Evolutionary conservation across 2,888 invertebrate genomes (phyloP).

Genomic region (Apotomis turbidana): DNA sequence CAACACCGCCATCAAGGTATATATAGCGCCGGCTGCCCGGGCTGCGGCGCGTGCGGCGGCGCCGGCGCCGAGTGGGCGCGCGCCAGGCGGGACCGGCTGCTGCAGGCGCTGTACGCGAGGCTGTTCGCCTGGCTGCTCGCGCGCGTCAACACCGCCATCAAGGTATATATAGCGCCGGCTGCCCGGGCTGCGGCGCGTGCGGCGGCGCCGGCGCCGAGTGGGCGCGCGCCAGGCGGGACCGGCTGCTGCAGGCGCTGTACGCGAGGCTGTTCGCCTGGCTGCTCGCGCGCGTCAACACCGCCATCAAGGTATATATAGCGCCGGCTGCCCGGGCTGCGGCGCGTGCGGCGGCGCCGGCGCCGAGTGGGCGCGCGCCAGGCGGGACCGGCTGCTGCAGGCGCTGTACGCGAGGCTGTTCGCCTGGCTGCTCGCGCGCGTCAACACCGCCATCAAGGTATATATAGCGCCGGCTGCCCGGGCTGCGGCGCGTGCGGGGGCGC

Average conservation of each 20-base stretch:
- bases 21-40: slow-evolving; percentile 44
- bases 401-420: slow-evolving; percentile 93
- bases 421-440: slow-evolving; percentile 92
- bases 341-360: slow-evolving; percentile 69
- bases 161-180: slow-evolving; percentile 71
- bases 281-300: slow-evolving; percentile 90
- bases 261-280: slow-evolving; percentile 94
- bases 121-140: slow-evolving; percentile 94
- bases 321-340: slow-evolving; percentile 44
- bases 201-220: slow-evolving; percentile 83
- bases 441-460: slow-evolving; percentile 88
- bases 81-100: slow-evolving; percentile 88
- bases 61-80: slow-evolving; percentile 87
- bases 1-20: slow-evolving; percentile 89
- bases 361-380: slow-evolving; percentile 88
- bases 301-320: slow-evolving; percentile 84
- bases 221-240: slow-evolving; percentile 89
- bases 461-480: slow-evolving; percentile 43
- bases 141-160: slow-evolving; percentile 90
- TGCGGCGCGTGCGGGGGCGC: slow-evolving; percentile 49
- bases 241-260: slow-evolving; percentile 91
- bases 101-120: slow-evolving; percentile 91
- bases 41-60: slow-evolving; percentile 48
- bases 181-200: slow-evolving; percentile 44
- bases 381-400: slow-evolving; percentile 91